Conservation (phyloP, 37 sponge, comb jelly and placozoan species). For the Halichondria panicea region DNA sequence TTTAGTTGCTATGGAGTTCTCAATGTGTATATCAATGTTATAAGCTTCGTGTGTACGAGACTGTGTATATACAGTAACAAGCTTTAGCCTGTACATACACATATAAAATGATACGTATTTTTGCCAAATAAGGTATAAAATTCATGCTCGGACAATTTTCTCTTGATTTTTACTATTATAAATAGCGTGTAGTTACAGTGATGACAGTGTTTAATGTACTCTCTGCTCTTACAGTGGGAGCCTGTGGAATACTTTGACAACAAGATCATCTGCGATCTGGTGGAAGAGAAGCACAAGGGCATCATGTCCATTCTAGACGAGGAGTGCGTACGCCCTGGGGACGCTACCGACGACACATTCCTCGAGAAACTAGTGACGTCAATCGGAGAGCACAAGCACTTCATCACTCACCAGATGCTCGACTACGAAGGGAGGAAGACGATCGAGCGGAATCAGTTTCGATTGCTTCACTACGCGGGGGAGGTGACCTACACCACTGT, state of each 20-base stretch:
- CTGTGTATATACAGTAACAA: background rate
- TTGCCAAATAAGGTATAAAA: too few species aligned
- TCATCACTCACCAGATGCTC: constrained; percentile 71
- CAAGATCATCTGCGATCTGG: constrained; percentile 85
- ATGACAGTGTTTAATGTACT: too few species aligned
- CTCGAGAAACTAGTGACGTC: constrained; percentile 57
- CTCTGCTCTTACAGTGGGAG: constrained; percentile 70
- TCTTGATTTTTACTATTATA: too few species aligned
- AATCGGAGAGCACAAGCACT: constrained; percentile 64
- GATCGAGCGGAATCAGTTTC: constrained; percentile 61
- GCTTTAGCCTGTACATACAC: too few species aligned
- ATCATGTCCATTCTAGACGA: constrained; percentile 84
- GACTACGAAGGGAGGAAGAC: constrained; percentile 77
- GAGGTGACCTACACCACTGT: constrained; percentile 73
- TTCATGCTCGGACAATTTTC: too few species aligned
- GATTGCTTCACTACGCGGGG: constrained; percentile 84
- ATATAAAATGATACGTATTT: too few species aligned
- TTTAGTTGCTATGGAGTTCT: background rate
- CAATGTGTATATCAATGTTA: background rate
- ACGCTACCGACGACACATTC: constrained; percentile 68
- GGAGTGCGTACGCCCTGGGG: constrained; percentile 83
- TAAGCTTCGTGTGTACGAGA: background rate
- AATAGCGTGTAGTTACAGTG: too few species aligned
- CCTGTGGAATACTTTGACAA: constrained; percentile 86
- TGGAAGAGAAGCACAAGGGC: constrained; percentile 82